A percentile compares a stretch with the other conserved stretches of the same genome.
Evolutionary conservation across 2,113 vertebrate species (phyloP).

Genomic region (Antidorcas marsupialis): DNA sequence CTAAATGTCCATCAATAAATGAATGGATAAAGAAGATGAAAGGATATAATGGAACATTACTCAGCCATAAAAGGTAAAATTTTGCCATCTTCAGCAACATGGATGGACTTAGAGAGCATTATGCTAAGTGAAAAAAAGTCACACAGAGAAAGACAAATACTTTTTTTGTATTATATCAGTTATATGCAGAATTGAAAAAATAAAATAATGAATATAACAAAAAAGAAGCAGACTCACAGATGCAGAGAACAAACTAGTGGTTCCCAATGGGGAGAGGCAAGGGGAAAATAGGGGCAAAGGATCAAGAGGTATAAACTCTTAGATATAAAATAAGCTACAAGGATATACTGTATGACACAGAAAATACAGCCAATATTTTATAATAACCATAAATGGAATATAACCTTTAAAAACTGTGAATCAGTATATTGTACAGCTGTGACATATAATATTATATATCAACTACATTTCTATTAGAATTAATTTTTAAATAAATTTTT

Average conservation of each 20-base stretch:
- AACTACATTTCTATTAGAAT: not conserved
- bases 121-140: not conserved
- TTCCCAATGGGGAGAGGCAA: not conserved
- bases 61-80: not conserved
- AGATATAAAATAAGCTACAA: not conserved
- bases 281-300: not conserved
- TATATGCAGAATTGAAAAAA: not conserved
- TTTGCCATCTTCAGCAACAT: not conserved
- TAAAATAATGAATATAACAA: not conserved
- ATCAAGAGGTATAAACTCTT: not conserved
- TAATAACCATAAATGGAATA: not conserved
- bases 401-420: not conserved
- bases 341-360: not conserved
- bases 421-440: not conserved
- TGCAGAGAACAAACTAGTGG: not conserved
- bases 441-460: not conserved
- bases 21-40: not conserved
- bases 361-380: not conserved
- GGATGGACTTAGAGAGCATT: not conserved
- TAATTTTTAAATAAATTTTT: not conserved
- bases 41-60: not conserved
- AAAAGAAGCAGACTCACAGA: not conserved
- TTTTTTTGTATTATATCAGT: not conserved
- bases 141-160: not conserved
- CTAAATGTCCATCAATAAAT: not conserved